phyloP scores from a whole-genome alignment of 1,140 invertebrate species.

The Brachionus asplanchnoidis region DNA sequence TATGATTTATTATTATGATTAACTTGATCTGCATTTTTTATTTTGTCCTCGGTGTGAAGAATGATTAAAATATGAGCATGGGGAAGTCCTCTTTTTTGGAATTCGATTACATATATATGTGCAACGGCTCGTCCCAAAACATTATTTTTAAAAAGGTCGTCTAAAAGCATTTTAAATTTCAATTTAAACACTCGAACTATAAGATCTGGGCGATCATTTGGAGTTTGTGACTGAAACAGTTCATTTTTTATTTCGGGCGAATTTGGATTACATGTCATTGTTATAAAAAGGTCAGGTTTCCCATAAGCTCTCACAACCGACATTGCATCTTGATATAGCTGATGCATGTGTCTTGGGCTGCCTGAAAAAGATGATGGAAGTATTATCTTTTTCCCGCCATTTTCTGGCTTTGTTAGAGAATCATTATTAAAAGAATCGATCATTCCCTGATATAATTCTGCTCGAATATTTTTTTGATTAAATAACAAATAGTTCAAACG shows the following conservation, averaged over 20 bases:
- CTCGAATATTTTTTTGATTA: slow-evolving; percentile 24
- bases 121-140: slow-evolving; percentile 51
- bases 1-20: no score
- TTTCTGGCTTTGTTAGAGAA: neutral
- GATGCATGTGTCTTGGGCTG: neutral
- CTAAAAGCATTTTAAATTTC: slow-evolving; percentile 58
- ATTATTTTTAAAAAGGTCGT: slow-evolving; percentile 52
- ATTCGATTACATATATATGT: slow-evolving; percentile 58
- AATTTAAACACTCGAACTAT: slow-evolving; percentile 58
- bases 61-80: slow-evolving; percentile 60
- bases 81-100: slow-evolving; percentile 60
- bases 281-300: slow-evolving; percentile 45
- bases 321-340: slow-evolving; percentile 44
- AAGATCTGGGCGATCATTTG: slow-evolving; percentile 55
- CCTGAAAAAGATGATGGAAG: slow-evolving; percentile 15
- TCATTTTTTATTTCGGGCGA: slow-evolving; percentile 52
- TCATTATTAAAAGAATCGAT: neutral
- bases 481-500: slow-evolving; percentile 44
- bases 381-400: neutral
- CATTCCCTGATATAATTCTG: neutral
- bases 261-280: slow-evolving; percentile 48
- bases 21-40: slow-evolving; percentile 29
- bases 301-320: slow-evolving; percentile 43
- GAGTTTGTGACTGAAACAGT: slow-evolving; percentile 47
- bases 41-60: slow-evolving; percentile 45